A percentile compares a stretch with the other conserved stretches of the same genome.
Evolutionary conservation across 2,888 invertebrate species (phyloP).

Genomic region (Clusia tigrina): DNA sequence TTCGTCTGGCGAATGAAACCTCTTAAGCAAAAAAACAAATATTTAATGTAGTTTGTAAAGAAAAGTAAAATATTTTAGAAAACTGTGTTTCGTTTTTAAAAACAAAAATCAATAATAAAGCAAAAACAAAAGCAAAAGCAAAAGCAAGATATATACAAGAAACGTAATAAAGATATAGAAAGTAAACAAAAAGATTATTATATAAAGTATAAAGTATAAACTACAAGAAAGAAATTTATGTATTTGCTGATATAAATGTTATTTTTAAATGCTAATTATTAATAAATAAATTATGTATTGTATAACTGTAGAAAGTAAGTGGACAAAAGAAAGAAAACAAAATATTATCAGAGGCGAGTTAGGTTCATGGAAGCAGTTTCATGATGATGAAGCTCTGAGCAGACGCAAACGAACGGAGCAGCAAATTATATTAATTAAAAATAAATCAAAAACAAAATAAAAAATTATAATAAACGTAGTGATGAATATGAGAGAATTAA

Average conservation of each 20-base stretch:
- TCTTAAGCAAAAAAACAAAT: slow-evolving; percentile 10
- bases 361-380: too few species aligned
- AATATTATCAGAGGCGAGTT: too few species aligned
- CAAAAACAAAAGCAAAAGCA: slow-evolving; percentile 12
- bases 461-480: too few species aligned
- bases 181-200: slow-evolving; percentile 36
- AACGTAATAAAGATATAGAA: slow-evolving; percentile 22
- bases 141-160: slow-evolving; percentile 17
- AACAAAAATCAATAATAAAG: slow-evolving; percentile 25
- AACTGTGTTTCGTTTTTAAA: slow-evolving; percentile 42
- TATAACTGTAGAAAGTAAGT: neutral
- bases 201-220: too few species aligned
- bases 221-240: neutral
- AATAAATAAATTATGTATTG: slow-evolving; percentile 8
- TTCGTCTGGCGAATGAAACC: neutral
- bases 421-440: neutral
- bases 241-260: slow-evolving; percentile 16
- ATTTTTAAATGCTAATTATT: neutral
- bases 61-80: slow-evolving; percentile 30
- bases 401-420: too few species aligned
- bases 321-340: too few species aligned
- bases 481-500: too few species aligned
- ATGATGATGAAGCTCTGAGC: too few species aligned
- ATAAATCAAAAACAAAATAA: too few species aligned
- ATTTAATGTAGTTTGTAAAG: slow-evolving; percentile 30